Conservation (phyloP, 2,888 invertebrate genomes). For the Polietes domitor region DNA sequence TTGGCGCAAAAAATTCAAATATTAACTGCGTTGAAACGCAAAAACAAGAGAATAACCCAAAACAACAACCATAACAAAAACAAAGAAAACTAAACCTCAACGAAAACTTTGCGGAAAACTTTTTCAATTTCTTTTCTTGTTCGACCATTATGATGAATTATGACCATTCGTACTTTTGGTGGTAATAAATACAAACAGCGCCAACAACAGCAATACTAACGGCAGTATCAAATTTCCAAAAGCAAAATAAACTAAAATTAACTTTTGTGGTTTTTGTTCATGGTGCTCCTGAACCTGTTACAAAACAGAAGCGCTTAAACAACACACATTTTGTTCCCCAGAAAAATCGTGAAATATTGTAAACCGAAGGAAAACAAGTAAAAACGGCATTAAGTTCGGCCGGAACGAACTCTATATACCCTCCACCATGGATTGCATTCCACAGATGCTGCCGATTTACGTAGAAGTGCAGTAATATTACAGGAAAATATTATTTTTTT, state of each 20-base stretch:
- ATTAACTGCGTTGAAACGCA: neutral
- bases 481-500: too few species aligned
- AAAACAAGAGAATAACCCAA: neutral
- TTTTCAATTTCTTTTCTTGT: slow-evolving; percentile 27
- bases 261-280: neutral
- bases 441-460: too few species aligned
- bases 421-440: too few species aligned
- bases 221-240: neutral
- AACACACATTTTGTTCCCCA: neutral
- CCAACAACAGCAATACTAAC: neutral
- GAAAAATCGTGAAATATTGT: neutral
- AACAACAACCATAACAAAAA: neutral
- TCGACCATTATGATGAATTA: slow-evolving; percentile 27
- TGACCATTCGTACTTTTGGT: slow-evolving; percentile 10
- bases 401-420: too few species aligned
- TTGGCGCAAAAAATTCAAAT: neutral
- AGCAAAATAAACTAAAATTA: slow-evolving; percentile 5
- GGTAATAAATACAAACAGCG: neutral
- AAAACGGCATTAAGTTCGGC: too few species aligned
- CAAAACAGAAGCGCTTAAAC: neutral
- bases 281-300: neutral
- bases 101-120: neutral
- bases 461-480: too few species aligned
- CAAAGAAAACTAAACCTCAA: neutral
- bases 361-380: neutral